Evolutionary conservation across 2,888 invertebrate species (phyloP), one percentile per base, ranked within the genome.

Genomic region (Oscheius sp.): DNA sequence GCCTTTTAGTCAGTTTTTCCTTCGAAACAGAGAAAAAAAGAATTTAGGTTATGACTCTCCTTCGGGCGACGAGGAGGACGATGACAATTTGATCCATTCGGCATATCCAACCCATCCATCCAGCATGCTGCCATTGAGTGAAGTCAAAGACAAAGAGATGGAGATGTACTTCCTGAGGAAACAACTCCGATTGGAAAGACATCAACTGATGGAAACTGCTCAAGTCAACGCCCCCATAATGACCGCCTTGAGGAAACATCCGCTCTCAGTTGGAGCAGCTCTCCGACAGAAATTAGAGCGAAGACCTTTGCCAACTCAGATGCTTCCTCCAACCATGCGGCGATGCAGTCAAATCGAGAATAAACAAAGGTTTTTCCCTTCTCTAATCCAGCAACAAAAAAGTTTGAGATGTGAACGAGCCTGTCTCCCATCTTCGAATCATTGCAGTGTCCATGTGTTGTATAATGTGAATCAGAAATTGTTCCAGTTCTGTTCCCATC

Each of bases 31-130:
- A 25, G 5, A 25, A 4, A 3, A 20, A 50, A 50, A 3, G 23
- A 3, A 50, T 74, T 67, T 65, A 82, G 83, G 83, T 6, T 71
- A 84, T 39, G 85, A 85, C 67, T 83, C 82, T 17, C 84, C n/a
- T n/a, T n/a, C 84, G 20, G 81, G 80, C 69, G 83, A 83, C 57
- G 84, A 84, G 45, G 70, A 70, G 10, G 74, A 77, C 6, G 61
- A 42, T 37, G 69, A 55, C 8, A 10, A 48, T 15, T 20, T 42
- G 4, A n/a, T 52, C 15, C 3, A 15, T 29, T 52, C 17, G 8
- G 48, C 23, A 52, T 25, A 52, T 29, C n/a, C n/a, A n/a, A n/a
- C n/a, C n/a, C n/a, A n/a, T n/a, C n/a, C n/a, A n/a, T n/a, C n/a
- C n/a, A n/a, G n/a, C n/a, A 48, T 48, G 37, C 8, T 10, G 8